phyloP scores from a whole-genome alignment of 2,797 vertebrate genomes.

The Poecilia velifera region DNA sequence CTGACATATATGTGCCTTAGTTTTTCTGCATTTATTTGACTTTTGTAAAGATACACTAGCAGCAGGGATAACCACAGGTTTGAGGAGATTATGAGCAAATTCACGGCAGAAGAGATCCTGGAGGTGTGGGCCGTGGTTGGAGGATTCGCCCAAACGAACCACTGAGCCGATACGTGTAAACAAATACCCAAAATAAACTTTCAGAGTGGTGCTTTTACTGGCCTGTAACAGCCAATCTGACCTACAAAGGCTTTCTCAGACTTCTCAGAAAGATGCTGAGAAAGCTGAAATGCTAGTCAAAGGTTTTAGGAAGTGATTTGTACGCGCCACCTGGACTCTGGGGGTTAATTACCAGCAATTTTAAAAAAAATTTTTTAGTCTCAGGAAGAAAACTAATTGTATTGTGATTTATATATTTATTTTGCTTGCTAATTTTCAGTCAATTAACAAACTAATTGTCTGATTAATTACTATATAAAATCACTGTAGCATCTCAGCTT shows the following conservation, averaged over 20 bases:
- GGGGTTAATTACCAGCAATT: not conserved
- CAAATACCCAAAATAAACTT: not conserved
- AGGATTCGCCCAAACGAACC: not conserved
- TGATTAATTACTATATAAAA: not conserved
- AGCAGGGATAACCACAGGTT: not conserved
- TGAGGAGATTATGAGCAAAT: not conserved
- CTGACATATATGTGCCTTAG: too few species aligned
- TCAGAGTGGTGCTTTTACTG: not conserved
- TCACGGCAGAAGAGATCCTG: not conserved
- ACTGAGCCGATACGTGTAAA: not conserved
- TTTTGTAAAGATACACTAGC: not conserved
- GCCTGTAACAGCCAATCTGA: not conserved
- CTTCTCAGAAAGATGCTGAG: not conserved
- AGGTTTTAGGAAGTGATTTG: not conserved
- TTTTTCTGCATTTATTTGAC: not conserved
- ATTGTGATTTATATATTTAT: not conserved
- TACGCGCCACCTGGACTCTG: not conserved
- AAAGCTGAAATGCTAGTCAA: not conserved
- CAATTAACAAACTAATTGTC: not conserved
- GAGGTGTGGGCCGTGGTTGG: not conserved
- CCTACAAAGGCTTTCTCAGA: not conserved
- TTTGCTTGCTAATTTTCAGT: not conserved
- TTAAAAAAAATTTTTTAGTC: not conserved
- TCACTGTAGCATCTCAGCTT: not conserved
- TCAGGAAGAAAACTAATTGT: not conserved